Conservation (phyloP, 2,888 invertebrate genomes). For the Tachystola acroxantha region DNA sequence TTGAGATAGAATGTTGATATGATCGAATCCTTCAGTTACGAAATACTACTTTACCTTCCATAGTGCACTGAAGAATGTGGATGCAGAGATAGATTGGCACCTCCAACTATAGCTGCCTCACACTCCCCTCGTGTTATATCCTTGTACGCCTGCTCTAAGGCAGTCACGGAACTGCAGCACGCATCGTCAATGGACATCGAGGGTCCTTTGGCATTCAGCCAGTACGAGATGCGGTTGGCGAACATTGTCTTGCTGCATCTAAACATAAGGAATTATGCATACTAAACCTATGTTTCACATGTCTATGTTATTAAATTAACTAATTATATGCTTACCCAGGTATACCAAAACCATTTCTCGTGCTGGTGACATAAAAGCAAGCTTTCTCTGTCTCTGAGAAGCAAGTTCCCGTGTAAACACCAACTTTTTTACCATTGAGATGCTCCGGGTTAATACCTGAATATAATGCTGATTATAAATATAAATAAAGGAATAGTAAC, state of each 20-base stretch:
- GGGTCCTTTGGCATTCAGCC: constrained; percentile 57
- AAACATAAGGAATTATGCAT: not conserved
- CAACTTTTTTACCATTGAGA: constrained; percentile 73
- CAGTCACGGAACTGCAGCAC: constrained; percentile 46
- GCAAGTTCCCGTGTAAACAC: constrained; percentile 57
- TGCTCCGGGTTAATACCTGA: constrained; percentile 79
- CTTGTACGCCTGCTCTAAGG: constrained; percentile 44
- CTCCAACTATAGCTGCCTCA: constrained; percentile 79
- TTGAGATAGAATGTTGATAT: too few species aligned
- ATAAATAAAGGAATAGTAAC: too few species aligned
- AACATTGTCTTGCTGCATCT: constrained; percentile 56
- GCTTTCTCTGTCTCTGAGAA: constrained; percentile 81
- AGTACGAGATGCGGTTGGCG: constrained; percentile 60
- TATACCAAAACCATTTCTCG: constrained; percentile 38
- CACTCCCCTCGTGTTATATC: constrained; percentile 47
- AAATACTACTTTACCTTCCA: constrained; percentile 46
- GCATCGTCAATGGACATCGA: constrained; percentile 46
- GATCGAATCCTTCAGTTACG: too few species aligned
- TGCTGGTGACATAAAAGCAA: constrained; percentile 38
- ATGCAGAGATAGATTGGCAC: constrained; percentile 76
- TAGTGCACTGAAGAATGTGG: constrained; percentile 61
- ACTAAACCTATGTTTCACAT: too few species aligned
- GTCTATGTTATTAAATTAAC: too few species aligned
- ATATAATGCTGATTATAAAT: too few species aligned
- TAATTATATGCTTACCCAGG: constrained; percentile 33